Base-by-base conservation (phyloP, 2,797 vertebrate genomes). In the Clarias pachynema region DNA sequence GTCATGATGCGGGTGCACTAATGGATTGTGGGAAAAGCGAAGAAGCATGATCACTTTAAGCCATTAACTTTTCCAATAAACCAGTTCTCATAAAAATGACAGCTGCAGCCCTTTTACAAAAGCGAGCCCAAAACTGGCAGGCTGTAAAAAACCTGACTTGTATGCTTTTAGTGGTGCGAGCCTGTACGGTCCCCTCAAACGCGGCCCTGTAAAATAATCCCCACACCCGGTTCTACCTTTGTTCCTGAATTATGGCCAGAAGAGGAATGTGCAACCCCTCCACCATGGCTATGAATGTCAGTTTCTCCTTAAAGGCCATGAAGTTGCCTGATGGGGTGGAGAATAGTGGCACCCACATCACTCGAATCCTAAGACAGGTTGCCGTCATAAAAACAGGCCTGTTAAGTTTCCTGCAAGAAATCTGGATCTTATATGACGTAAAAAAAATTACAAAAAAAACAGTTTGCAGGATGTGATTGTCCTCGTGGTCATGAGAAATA, bases 1-100 rank as follows among this genome's bases (percentile, higher is more conserved):
- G 49, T 53, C 12, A 53, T 53, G 12, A 53, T 53, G 49, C 49
- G 49, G 6, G 31, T n/a, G 31, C 4, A 8, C 31, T 60, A n/a
- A 37, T 31, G 56, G 34, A 44, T 18, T 53, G 62, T 12, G 34
- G 72, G 69, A 85, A 81, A 88, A 66, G 59, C 49, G 26, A 65
- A 63, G 26, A 65, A 63, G 65, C 57, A 81, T 91, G 92, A 92
- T 93, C 90, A 93, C 94, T 95, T 95, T 94, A 95, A 95, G 92
- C 91, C 93, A 92, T 95, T 94, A 94, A 94, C 93, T 92, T 94
- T 93, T 75, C 83, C 92, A 90, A 93, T 95, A 96, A 96, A 95
- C 91, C 92, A 91, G 89, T 89, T 88, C 92, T 91, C 94, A 95
- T 95, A 95, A 95, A 96, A 95, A 95, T 94, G 94, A 95, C 95